These are phyloP conservation scores for Mactromeris polynyma DNA, from an alignment of 2,888 invertebrate species.

Conservation along the genomic window DNA sequence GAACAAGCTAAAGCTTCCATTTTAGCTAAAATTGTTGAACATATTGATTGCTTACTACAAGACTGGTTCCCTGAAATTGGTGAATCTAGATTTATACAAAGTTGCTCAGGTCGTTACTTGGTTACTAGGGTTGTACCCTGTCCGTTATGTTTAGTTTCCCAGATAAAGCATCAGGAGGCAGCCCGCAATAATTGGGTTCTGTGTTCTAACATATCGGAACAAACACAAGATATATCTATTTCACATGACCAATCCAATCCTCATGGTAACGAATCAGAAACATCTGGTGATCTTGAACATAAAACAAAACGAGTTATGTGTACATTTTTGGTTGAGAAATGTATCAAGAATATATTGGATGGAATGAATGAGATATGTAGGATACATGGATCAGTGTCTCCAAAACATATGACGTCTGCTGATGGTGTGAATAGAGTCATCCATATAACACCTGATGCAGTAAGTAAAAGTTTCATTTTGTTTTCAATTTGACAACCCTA, in stretches of 20 bases:
- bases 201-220: background rate
- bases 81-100: slow-evolving; percentile 97
- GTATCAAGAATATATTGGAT: slow-evolving; percentile 95
- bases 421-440: slow-evolving; percentile 88
- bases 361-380: slow-evolving; percentile 92
- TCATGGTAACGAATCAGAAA: background rate
- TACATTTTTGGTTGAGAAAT: slow-evolving; percentile 94
- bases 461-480: slow-evolving; percentile 87
- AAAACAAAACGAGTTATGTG: slow-evolving; percentile 52
- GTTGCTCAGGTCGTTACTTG: slow-evolving; percentile 97
- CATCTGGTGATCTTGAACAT: background rate
- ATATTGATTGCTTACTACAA: slow-evolving; percentile 97
- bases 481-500: no score
- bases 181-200: slow-evolving; percentile 6
- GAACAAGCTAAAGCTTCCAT: slow-evolving; percentile 79
- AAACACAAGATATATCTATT: slow-evolving; percentile 21
- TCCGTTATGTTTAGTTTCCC: slow-evolving; percentile 92
- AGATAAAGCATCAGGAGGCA: slow-evolving; percentile 56
- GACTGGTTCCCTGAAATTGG: slow-evolving; percentile 99
- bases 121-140: slow-evolving; percentile 98
- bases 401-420: slow-evolving; percentile 77
- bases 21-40: slow-evolving; percentile 94
- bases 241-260: background rate
- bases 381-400: slow-evolving; percentile 92
- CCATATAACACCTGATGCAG: slow-evolving; percentile 97